These are phyloP conservation scores for Heliconius nattereri DNA, from an alignment of 1,140 invertebrate genomes.

Conservation along the genomic window DNA sequence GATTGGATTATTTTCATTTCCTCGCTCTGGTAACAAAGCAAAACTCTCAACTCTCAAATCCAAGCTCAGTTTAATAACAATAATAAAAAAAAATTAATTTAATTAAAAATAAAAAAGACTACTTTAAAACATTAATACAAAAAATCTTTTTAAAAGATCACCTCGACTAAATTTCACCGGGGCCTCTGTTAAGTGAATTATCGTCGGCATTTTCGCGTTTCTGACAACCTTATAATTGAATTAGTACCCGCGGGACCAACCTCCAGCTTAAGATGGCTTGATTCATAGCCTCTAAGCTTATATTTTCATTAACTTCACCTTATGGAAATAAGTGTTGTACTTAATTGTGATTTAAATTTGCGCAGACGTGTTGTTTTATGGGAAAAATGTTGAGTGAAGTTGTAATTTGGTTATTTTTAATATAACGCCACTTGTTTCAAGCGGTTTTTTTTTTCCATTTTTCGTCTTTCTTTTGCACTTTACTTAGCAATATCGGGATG, in stretches of 20 bases:
- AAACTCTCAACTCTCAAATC: too few relatives aligned
- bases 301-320: slow-evolving; percentile 11
- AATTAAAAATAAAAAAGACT: background rate
- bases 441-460: too few relatives aligned
- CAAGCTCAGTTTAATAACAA: too few relatives aligned
- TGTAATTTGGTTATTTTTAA: background rate
- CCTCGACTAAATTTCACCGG: background rate
- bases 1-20: background rate
- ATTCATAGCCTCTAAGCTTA: slow-evolving; percentile 15
- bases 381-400: background rate
- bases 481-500: too few relatives aligned
- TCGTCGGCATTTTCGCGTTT: slow-evolving; percentile 7
- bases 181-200: background rate
- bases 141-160: background rate
- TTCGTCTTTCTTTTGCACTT: too few relatives aligned
- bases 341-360: slow-evolving; percentile 2
- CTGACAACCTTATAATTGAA: slow-evolving; percentile 20
- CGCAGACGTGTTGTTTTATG: background rate
- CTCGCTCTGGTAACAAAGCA: background rate
- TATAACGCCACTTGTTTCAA: too few relatives aligned
- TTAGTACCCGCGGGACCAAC: slow-evolving; percentile 18
- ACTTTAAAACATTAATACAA: background rate
- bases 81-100: too few relatives aligned
- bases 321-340: slow-evolving; percentile 14
- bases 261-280: slow-evolving; percentile 13